These are phyloP conservation scores for Ecdyonurus torrentis DNA, from an alignment of 2,888 invertebrate genomes.

Conservation along the genomic window DNA sequence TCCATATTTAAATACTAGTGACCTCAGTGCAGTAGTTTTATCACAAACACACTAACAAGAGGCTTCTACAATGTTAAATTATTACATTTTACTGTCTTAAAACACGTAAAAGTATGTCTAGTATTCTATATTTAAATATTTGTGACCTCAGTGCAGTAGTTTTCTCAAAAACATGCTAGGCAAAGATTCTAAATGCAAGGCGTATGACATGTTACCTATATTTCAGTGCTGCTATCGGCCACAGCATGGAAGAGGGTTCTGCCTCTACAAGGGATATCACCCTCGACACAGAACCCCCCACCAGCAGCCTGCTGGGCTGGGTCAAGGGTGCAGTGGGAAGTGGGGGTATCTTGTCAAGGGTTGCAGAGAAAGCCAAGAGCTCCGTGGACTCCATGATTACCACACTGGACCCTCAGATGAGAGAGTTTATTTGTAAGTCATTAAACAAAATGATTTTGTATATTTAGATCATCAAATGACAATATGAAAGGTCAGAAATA, in stretches of 20 bases:
- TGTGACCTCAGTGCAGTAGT: no score
- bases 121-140: no score
- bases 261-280: not conserved
- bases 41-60: no score
- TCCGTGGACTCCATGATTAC: slow-evolving; percentile 76
- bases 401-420: slow-evolving; percentile 79
- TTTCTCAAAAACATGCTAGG: no score
- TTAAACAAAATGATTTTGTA: slow-evolving; percentile 4
- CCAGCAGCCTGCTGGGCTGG: slow-evolving; percentile 44
- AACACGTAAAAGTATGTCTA: no score
- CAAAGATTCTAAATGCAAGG: no score
- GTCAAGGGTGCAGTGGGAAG: slow-evolving; percentile 47
- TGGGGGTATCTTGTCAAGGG: slow-evolving; percentile 40
- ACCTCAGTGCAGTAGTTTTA: no score
- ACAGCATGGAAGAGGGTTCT: not conserved
- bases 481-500: not conserved
- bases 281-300: slow-evolving; percentile 31
- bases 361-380: slow-evolving; percentile 58
- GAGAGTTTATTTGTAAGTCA: slow-evolving; percentile 61
- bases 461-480: not conserved
- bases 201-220: no score
- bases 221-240: slow-evolving; percentile 6
- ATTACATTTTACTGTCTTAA: no score
- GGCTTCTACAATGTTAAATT: no score
- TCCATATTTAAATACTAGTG: no score